phyloP scores from a whole-genome alignment of 2,797 vertebrate genomes.

The Zalophus californianus region DNA sequence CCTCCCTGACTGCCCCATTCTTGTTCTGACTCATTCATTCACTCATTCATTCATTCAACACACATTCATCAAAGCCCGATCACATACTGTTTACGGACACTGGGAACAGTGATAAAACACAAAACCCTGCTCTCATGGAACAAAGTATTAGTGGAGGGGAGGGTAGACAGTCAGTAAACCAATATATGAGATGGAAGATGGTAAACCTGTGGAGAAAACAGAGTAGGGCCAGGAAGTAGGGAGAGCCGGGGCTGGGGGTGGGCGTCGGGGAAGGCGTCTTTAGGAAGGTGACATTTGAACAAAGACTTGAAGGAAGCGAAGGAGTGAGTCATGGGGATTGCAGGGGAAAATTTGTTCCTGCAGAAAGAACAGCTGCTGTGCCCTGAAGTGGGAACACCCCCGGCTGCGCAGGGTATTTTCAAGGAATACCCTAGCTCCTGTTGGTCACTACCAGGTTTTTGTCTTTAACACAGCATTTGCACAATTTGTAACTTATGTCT shows the following conservation, averaged over 20 bases:
- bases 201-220: not conserved
- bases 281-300: not conserved
- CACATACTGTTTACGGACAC: not conserved
- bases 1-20: not conserved
- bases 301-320: not conserved
- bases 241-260: not conserved
- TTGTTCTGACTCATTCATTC: not conserved
- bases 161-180: not conserved
- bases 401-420: not conserved
- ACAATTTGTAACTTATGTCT: not conserved
- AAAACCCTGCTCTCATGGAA: not conserved
- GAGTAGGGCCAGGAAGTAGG: not conserved
- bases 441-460: not conserved
- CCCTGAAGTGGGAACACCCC: not conserved
- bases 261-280: not conserved
- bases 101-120: not conserved
- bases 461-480: not conserved
- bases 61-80: not conserved
- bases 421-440: not conserved
- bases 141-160: not conserved
- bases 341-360: not conserved
- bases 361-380: not conserved
- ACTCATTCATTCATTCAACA: not conserved
- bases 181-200: not conserved
- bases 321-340: not conserved